These are phyloP conservation scores for Leptoteleia sp. DNA, from an alignment of 1,140 invertebrate species.

Conservation along the genomic window DNA sequence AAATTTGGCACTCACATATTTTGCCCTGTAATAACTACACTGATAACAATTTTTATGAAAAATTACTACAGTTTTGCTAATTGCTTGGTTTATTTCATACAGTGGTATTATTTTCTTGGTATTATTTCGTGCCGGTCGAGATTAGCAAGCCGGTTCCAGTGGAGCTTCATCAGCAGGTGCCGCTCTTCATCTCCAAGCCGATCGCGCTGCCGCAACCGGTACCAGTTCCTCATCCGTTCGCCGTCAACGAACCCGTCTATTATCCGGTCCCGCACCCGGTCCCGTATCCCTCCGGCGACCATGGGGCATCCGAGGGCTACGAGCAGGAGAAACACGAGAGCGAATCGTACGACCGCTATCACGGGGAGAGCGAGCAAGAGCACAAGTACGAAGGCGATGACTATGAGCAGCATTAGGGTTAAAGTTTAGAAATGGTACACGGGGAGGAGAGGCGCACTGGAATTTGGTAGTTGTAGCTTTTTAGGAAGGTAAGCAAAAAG, in stretches of 20 bases:
- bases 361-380: too few species aligned
- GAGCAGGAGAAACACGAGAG: constrained; percentile 41
- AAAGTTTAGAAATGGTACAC: too few species aligned
- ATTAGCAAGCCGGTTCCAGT: constrained; percentile 78
- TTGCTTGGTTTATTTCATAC: too few species aligned
- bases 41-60: too few species aligned
- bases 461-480: too few species aligned
- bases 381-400: constrained; percentile 19
- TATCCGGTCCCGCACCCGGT: constrained; percentile 75
- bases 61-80: too few species aligned
- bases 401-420: constrained; percentile 20
- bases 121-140: constrained; percentile 79
- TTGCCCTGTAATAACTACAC: too few species aligned
- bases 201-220: constrained; percentile 76
- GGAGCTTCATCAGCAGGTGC: constrained; percentile 78
- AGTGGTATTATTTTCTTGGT: too few species aligned
- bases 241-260: constrained; percentile 69
- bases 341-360: constrained; percentile 28
- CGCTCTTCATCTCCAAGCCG: constrained; percentile 74
- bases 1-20: too few species aligned
- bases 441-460: too few species aligned
- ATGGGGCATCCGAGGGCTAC: constrained; percentile 27
- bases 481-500: too few species aligned
- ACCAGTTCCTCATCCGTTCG: constrained; percentile 71
- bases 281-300: constrained; percentile 62